Evolutionary conservation across 1,140 invertebrate species (phyloP).

Genomic region (Ceratitis capitata): DNA sequence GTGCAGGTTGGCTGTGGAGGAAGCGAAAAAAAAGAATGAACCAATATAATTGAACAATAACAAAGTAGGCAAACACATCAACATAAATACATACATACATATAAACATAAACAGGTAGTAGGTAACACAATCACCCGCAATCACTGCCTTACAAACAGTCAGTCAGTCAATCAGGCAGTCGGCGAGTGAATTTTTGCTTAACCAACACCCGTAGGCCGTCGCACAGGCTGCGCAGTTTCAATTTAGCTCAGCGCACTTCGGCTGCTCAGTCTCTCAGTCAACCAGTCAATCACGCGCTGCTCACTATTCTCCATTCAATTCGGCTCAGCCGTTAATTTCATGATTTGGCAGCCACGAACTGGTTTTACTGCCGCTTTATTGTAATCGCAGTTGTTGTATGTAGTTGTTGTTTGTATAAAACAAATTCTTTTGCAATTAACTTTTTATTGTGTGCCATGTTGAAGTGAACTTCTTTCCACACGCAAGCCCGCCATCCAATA

Average conservation of each 20-base stretch:
- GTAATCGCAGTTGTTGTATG: neutral
- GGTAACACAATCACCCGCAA: neutral
- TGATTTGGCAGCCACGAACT: conserved; percentile 32
- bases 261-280: neutral
- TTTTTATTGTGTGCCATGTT: conserved; percentile 28
- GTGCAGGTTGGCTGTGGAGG: neutral
- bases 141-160: neutral
- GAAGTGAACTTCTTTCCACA: conserved; percentile 16
- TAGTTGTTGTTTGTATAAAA: neutral
- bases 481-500: neutral
- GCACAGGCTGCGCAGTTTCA: too few relatives aligned
- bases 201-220: neutral
- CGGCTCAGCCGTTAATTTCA: conserved; percentile 7
- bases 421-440: conserved; percentile 35
- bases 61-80: neutral
- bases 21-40: neutral
- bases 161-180: neutral
- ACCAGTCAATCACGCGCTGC: conserved; percentile 20
- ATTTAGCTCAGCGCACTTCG: neutral
- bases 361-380: conserved; percentile 23
- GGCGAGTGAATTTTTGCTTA: neutral
- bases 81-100: neutral
- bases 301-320: neutral
- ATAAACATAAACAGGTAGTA: neutral
- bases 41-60: neutral